Conservation (phyloP, 2,113 vertebrate genomes). For the Hippoglossus stenolepis region DNA sequence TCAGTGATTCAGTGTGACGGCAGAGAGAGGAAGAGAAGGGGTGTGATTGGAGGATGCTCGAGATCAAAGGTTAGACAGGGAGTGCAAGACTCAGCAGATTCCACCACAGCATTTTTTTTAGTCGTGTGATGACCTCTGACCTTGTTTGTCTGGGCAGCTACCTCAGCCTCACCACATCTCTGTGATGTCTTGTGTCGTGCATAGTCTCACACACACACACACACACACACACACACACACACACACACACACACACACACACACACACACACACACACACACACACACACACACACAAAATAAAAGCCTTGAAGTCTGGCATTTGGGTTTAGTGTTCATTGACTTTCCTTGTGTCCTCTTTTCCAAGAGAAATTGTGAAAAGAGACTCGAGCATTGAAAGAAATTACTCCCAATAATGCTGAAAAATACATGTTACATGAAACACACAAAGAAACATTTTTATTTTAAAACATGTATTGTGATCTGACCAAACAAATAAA, state of each 20-base stretch:
- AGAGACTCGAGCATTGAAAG: too few relatives aligned
- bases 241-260: too few relatives aligned
- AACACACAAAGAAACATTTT: too few relatives aligned
- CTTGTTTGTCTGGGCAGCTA: background rate
- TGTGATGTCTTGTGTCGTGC: background rate
- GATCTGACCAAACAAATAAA: too few relatives aligned
- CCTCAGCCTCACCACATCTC: background rate
- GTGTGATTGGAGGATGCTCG: background rate
- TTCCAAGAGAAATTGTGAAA: background rate
- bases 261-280: too few relatives aligned
- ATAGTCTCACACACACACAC: too few relatives aligned
- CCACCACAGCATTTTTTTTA: background rate
- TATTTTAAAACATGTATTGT: too few relatives aligned
- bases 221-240: too few relatives aligned
- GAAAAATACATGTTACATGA: too few relatives aligned
- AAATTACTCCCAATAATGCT: too few relatives aligned
- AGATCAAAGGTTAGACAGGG: conserved; percentile 23
- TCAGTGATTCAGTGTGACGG: background rate
- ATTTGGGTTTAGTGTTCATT: background rate
- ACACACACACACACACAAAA: background rate
- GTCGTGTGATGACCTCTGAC: conserved; percentile 23
- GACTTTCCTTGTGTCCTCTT: background rate
- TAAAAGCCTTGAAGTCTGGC: background rate
- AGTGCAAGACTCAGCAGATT: conserved; percentile 21
- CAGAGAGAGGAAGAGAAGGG: background rate